A percentile compares a stretch with the other conserved stretches of the same genome.
These are phyloP conservation scores for Ypsolopha sequella DNA, from an alignment of 2,888 invertebrate genomes.

Conservation along the genomic window DNA sequence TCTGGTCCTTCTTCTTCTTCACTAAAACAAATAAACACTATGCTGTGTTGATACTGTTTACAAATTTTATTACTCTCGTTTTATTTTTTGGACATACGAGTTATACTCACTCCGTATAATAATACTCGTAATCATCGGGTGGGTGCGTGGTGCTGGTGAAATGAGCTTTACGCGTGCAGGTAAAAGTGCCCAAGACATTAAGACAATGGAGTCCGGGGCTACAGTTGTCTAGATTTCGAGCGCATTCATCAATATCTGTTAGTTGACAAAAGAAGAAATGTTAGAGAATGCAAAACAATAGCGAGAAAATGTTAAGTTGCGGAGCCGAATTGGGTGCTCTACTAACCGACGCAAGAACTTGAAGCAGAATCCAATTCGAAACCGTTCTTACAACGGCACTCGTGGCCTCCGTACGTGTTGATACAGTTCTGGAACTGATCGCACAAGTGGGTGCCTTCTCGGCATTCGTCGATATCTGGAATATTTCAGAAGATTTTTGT, in stretches of 20 bases:
- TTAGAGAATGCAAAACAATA: no score
- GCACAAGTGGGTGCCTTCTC: conserved; percentile 55
- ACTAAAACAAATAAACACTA: background rate
- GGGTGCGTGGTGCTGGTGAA: conserved; percentile 8
- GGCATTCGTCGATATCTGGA: conserved; percentile 89
- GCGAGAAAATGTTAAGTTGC: no score
- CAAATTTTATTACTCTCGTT: no score
- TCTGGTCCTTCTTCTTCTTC: background rate
- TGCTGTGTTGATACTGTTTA: no score
- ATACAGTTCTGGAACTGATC: conserved; percentile 63
- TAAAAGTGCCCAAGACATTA: conserved; percentile 84
- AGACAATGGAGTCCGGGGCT: conserved; percentile 78
- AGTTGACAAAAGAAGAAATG: conserved; percentile 2
- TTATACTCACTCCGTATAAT: conserved; percentile 41
- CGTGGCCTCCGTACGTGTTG: conserved; percentile 61
- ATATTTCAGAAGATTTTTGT: background rate
- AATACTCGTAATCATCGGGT: conserved; percentile 34
- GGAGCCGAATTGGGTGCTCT: background rate
- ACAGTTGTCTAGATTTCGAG: conserved; percentile 74
- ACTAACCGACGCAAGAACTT: conserved; percentile 54
- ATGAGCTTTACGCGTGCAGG: conserved; percentile 58
- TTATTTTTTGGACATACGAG: background rate
- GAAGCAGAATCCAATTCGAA: conserved; percentile 46
- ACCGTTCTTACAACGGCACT: conserved; percentile 62
- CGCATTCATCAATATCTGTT: conserved; percentile 70